Conservation (phyloP, 1,140 invertebrate species). For the Trypoxylus dichotomus region DNA sequence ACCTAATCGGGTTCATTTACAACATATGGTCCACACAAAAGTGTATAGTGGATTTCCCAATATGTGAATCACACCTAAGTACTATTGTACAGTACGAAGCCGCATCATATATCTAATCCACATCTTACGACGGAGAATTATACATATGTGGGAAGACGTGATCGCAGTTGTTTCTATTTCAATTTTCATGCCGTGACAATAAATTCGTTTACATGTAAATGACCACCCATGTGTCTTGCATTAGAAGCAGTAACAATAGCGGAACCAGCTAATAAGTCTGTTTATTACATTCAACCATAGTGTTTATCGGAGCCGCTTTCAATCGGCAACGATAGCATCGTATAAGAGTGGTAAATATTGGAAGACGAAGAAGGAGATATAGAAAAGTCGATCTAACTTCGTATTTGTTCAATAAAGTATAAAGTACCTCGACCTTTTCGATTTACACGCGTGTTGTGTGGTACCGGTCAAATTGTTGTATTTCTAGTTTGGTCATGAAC, state of each 20-base stretch:
- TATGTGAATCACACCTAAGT: not conserved
- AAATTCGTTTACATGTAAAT: constrained; percentile 23
- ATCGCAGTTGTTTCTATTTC: constrained; percentile 11
- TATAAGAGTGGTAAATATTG: not conserved
- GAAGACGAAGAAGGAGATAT: not conserved
- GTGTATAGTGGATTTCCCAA: not conserved
- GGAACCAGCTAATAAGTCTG: constrained; percentile 8
- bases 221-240: constrained; percentile 20
- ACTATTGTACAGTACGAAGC: not conserved
- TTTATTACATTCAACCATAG: not conserved
- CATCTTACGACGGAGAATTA: not conserved
- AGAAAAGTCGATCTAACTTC: not conserved
- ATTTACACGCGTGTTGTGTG: not conserved
- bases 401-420: not conserved
- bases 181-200: constrained; percentile 2
- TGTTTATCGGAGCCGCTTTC: not conserved
- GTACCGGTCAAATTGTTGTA: constrained; percentile 16
- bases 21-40: not conserved
- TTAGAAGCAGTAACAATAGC: constrained; percentile 1
- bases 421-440: constrained; percentile 20
- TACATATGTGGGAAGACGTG: not conserved
- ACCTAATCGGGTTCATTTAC: not conserved
- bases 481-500: constrained; percentile 23
- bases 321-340: constrained; percentile 17
- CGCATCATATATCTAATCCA: constrained; percentile 5